phyloP scores from a whole-genome alignment of 2,113 vertebrate genomes.

The Anoplopoma fimbria region DNA sequence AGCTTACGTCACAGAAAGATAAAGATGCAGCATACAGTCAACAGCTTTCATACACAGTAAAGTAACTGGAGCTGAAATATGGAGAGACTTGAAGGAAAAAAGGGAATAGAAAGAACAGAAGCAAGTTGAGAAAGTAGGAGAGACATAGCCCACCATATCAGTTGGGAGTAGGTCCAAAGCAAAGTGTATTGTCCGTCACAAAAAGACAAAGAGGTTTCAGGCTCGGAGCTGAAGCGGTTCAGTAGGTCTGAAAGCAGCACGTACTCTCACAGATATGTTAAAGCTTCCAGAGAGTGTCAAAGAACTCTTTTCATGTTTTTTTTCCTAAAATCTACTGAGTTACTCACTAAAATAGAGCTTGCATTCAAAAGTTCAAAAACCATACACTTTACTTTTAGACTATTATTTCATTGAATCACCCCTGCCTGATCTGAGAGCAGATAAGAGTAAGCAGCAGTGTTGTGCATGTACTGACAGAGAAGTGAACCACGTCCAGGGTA shows the following conservation, averaged over 20 bases:
- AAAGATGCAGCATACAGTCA: neutral
- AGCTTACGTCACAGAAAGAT: neutral
- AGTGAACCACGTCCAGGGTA: neutral
- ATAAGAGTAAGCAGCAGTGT: slow-evolving; percentile 3
- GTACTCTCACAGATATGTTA: slow-evolving; percentile 7
- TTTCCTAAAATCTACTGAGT: neutral
- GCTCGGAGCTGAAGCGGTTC: neutral
- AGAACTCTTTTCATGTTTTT: neutral
- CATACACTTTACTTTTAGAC: neutral
- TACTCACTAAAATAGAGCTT: neutral
- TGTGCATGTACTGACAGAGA: neutral
- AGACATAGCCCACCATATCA: neutral
- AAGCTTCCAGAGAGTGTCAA: slow-evolving; percentile 21
- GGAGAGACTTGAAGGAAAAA: neutral
- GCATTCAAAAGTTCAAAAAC: neutral
- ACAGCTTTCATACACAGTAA: neutral
- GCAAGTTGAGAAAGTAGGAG: neutral
- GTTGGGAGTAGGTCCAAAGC: neutral
- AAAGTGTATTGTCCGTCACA: slow-evolving; percentile 30
- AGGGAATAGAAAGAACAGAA: neutral
- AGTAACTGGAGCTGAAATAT: neutral
- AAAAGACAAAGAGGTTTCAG: slow-evolving; percentile 29
- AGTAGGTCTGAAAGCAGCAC: neutral
- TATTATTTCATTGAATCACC: neutral
- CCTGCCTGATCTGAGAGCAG: neutral